Evolutionary conservation across 2,888 invertebrate species (phyloP), one percentile per base, ranked within the genome.

Genomic region (Gonocerus acuteangulatus): DNA sequence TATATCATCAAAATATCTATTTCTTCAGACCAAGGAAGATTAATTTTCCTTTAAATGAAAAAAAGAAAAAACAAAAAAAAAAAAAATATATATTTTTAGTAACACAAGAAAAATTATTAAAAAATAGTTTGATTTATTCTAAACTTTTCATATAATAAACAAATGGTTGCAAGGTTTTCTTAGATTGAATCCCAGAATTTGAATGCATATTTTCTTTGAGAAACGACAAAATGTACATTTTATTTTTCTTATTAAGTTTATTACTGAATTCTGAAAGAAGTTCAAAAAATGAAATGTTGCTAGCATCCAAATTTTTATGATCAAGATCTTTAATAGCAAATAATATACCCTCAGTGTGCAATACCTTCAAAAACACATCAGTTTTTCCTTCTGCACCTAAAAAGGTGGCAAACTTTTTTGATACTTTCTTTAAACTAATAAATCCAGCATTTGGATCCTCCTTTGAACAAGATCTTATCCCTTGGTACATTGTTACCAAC

Each of bases 271-370:
- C 57, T 2, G 27, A 2, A 13, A 57, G 15, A 15, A 57, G 7
- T 19, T 57, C 57, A 45, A 57, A 57, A 23, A 57, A 57, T 1
- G 16, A 16, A 19, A 34, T 21, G 21, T 57, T 44, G n/a, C n/a
- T 18, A 18, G 47, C 15, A 22, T 27, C 4, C 32, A 42, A 19
- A 23, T 45, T 6, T 13, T 19, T 27, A 3, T 27, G 4, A 34
- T 22, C 27, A 18, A 23, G 16, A 11, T 32, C 39, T 42, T 23
- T 23, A 9, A 57, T 27, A 18, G 57, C 57, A 47, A 57, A 57
- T 11, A 9, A 19, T 18, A 57, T 57, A n/a, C 45, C 57, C n/a
- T 57, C 45, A 23, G 18, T 45, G 27, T 57, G 57, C 11, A 57
- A 18, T 7, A 19, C 22, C 18, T 47, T 27, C 11, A 45, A 16